Percentiles rank a stretch among this genome's conserved stretches.
Evolutionary conservation across 2,113 vertebrate genomes (phyloP).

Genomic region (Lepisosteus oculatus): DNA sequence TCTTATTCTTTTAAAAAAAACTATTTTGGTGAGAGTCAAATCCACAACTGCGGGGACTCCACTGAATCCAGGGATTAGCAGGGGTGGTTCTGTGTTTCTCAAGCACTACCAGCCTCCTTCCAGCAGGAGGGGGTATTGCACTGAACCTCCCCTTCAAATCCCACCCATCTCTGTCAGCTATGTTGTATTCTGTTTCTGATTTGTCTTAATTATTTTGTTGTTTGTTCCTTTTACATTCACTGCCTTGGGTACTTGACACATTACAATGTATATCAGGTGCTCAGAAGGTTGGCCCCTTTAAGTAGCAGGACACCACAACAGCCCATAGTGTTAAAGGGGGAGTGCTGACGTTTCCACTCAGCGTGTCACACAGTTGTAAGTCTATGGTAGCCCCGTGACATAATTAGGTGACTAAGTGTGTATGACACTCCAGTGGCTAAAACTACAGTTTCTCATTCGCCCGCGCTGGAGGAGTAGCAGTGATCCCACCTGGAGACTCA

Average conservation of each 20-base stretch:
- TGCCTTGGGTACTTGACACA: conserved; percentile 79
- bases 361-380: no score
- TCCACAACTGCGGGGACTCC: conserved; percentile 55
- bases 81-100: conserved; percentile 59
- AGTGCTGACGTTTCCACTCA: no score
- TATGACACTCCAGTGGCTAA: no score
- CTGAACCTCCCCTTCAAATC: conserved; percentile 48
- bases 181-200: conserved; percentile 48
- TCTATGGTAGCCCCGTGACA: no score
- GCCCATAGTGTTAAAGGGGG: no score
- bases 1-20: conserved; percentile 58
- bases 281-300: no score
- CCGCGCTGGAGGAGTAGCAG: no score
- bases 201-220: conserved; percentile 59
- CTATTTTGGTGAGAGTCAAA: conserved; percentile 52
- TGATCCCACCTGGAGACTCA: no score
- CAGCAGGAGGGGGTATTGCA: conserved; percentile 53
- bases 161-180: conserved; percentile 54
- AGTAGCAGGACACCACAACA: no score
- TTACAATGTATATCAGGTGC: conserved; percentile 51
- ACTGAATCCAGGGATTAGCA: conserved; percentile 42
- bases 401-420: no score
- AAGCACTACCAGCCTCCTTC: conserved; percentile 65
- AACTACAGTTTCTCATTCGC: no score
- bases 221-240: conserved; percentile 55